Evolutionary conservation across 1,140 invertebrate genomes (phyloP).

Genomic region (Caenorhabditis remanei): DNA sequence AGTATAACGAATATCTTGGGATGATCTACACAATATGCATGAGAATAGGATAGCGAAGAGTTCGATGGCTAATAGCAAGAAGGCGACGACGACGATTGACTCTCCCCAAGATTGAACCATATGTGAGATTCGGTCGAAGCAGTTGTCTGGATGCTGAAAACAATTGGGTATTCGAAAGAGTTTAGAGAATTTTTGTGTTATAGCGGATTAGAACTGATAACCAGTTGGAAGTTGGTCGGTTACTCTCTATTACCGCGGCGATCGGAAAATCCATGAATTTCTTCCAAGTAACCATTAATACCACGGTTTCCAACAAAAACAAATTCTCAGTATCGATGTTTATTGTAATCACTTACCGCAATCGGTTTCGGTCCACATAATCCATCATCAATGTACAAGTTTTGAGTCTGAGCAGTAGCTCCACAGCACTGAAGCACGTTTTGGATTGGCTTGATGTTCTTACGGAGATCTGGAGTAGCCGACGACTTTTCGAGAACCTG

Average conservation of each 20-base stretch:
- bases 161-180: not conserved
- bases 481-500: slow-evolving; percentile 67
- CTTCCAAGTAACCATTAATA: too few species aligned
- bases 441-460: slow-evolving; percentile 74
- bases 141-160: slow-evolving; percentile 68
- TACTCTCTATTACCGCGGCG: too few species aligned
- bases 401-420: slow-evolving; percentile 70
- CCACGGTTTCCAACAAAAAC: too few species aligned
- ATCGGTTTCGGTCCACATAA: slow-evolving; percentile 63
- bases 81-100: slow-evolving; percentile 68
- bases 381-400: slow-evolving; percentile 66
- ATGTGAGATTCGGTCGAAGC: slow-evolving; percentile 68
- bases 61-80: slow-evolving; percentile 72
- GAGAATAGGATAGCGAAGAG: slow-evolving; percentile 74
- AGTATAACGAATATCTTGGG: slow-evolving; percentile 72
- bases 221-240: too few species aligned
- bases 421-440: slow-evolving; percentile 74
- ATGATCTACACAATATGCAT: slow-evolving; percentile 73
- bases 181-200: too few species aligned
- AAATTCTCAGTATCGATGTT: too few species aligned
- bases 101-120: slow-evolving; percentile 71
- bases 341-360: not conserved
- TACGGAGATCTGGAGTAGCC: slow-evolving; percentile 66
- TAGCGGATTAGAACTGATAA: too few species aligned
- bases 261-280: too few species aligned